A percentile compares a stretch with the other conserved stretches of the same genome.
Evolutionary conservation across 2,113 vertebrate species (phyloP).

Genomic region (Etheostoma cragini): DNA sequence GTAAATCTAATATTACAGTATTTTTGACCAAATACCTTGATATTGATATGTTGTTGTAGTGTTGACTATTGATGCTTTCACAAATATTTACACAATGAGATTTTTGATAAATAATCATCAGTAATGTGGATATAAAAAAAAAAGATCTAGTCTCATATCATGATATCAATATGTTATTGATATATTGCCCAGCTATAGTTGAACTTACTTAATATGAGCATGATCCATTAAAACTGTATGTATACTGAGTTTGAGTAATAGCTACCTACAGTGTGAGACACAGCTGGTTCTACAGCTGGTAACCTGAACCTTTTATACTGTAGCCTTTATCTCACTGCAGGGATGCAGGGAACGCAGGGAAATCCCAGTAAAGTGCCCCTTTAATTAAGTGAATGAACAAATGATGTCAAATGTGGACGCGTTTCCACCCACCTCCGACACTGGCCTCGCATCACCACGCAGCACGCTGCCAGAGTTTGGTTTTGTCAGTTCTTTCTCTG

Average conservation of each 20-base stretch:
- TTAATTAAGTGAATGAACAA: slow-evolving; percentile 57
- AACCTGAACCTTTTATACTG: slow-evolving; percentile 13
- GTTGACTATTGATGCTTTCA: no score
- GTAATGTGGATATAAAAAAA: no score
- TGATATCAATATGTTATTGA: no score
- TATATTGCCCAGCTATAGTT: not conserved
- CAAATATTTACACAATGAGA: no score
- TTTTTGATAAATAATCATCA: no score
- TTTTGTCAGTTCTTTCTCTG: slow-evolving; percentile 57
- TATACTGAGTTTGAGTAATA: not conserved
- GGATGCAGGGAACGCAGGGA: slow-evolving; percentile 60
- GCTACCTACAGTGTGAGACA: not conserved
- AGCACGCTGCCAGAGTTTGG: slow-evolving; percentile 48
- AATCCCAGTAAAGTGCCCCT: slow-evolving; percentile 53
- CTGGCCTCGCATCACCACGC: slow-evolving; percentile 26
- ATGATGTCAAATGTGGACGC: slow-evolving; percentile 39
- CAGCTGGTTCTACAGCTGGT: slow-evolving; percentile 1
- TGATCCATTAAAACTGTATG: not conserved
- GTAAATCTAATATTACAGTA: no score
- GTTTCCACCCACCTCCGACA: slow-evolving; percentile 52
- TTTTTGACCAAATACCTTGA: no score
- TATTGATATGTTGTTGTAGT: no score
- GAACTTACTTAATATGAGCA: not conserved
- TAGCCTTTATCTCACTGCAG: slow-evolving; percentile 41
- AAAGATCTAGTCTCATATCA: no score